Conservation (phyloP, 2,888 invertebrate genomes). For the Ellobium chinense region DNA sequence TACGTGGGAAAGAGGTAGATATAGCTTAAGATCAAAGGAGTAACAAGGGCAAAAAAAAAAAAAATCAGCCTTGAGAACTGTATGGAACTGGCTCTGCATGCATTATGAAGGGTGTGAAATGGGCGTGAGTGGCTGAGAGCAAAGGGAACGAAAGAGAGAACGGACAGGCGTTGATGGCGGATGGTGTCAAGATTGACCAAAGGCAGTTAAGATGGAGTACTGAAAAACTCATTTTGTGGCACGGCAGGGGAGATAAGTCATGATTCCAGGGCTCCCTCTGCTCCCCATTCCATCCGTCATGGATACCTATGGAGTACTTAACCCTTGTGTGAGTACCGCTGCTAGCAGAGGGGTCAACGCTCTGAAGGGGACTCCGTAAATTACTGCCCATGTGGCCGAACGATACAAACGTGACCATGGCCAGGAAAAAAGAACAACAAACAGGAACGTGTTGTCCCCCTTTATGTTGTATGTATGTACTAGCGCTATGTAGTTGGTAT, state of each 20-base stretch:
- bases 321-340: not conserved
- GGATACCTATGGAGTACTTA: not conserved
- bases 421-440: not conserved
- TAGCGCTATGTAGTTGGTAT: no score
- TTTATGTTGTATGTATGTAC: no score
- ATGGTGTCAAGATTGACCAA: not conserved
- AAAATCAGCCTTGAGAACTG: no score
- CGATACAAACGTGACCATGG: no score
- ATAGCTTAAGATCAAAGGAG: no score
- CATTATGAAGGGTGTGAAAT: no score
- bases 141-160: slow-evolving; percentile 11
- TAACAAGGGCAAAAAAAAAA: no score
- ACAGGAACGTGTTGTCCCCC: no score
- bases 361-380: not conserved
- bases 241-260: not conserved
- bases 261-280: not conserved
- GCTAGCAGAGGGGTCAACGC: not conserved
- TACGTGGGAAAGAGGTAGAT: no score
- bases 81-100: no score
- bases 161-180: not conserved
- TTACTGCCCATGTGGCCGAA: not conserved
- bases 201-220: not conserved
- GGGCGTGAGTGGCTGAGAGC: slow-evolving; percentile 1
- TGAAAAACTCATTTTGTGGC: not conserved
- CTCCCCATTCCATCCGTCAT: not conserved